Conservation (phyloP, 2,797 vertebrate species). For the Staurois parvus region DNA sequence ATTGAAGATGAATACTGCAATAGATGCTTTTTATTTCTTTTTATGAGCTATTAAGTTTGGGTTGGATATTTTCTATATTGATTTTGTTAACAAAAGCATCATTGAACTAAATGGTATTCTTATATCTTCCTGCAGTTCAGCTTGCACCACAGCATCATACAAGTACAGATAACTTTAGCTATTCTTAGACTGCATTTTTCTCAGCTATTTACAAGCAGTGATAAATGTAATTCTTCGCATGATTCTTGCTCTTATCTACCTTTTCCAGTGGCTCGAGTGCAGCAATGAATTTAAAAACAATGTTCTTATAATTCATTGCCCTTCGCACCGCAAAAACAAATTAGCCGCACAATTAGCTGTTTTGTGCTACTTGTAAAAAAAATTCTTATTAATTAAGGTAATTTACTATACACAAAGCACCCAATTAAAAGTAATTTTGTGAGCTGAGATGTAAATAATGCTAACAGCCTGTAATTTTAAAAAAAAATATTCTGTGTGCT, state of each 20-base stretch:
- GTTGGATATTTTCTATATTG: too few species aligned
- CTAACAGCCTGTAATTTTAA: neutral
- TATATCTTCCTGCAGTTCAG: too few species aligned
- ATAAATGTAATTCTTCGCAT: neutral
- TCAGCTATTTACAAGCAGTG: neutral
- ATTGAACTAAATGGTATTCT: too few species aligned
- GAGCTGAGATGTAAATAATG: constrained; percentile 33
- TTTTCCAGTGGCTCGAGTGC: neutral
- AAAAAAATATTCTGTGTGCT: too few species aligned
- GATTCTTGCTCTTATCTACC: constrained; percentile 5
- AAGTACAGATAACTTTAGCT: neutral
- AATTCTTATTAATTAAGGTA: constrained; percentile 34
- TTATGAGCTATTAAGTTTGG: too few species aligned
- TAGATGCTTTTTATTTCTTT: too few species aligned
- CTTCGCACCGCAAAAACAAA: constrained; percentile 30
- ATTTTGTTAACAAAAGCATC: too few species aligned
- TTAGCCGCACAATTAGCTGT: constrained; percentile 45
- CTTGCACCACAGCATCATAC: neutral
- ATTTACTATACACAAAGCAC: constrained; percentile 38
- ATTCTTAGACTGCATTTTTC: neutral
- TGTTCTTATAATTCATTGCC: constrained; percentile 23
- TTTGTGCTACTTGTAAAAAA: constrained; percentile 30
- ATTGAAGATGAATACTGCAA: too few species aligned
- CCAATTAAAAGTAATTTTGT: constrained; percentile 33
- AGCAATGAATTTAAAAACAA: neutral